Conservation (phyloP, 92 coral and sea anemone species). For the Zoanthus solanderi region DNA sequence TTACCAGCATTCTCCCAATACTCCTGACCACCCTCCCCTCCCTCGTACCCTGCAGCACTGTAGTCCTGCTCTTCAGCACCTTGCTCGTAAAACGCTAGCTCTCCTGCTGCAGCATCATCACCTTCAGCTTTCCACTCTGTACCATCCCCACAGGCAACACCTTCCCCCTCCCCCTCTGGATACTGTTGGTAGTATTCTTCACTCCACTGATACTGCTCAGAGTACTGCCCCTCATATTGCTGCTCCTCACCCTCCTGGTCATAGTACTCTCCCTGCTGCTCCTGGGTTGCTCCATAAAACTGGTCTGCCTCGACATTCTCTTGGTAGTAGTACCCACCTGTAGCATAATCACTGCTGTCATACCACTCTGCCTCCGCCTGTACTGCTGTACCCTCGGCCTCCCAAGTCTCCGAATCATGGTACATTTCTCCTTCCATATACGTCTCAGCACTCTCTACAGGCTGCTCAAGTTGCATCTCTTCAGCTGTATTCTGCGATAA, state of each 20-base stretch:
- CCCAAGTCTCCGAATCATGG: conserved; percentile 28
- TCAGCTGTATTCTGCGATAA: background rate
- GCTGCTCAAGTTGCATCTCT: conserved; percentile 7
- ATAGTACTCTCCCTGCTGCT: conserved; percentile 33
- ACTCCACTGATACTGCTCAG: conserved; percentile 40
- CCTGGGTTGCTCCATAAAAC: conserved; percentile 26
- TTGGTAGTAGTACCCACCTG: conserved; percentile 22
- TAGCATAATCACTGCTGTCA: conserved; percentile 15
- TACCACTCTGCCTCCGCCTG: conserved; percentile 27
- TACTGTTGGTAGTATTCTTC: conserved; percentile 36
- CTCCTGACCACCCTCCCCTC: conserved; percentile 42
- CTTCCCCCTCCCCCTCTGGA: conserved; percentile 49
- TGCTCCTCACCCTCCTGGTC: conserved; percentile 47
- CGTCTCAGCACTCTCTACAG: background rate
- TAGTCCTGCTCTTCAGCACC: conserved; percentile 52
- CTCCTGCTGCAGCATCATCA: conserved; percentile 49
- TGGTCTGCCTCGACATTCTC: conserved; percentile 25
- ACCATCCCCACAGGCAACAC: conserved; percentile 48
- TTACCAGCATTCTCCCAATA: conserved; percentile 34
- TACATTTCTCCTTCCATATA: background rate
- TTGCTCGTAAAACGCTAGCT: conserved; percentile 48
- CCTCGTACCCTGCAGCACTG: conserved; percentile 31
- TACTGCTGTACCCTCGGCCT: background rate
- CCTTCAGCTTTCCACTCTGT: conserved; percentile 53
- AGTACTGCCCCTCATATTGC: conserved; percentile 51